Conservation (phyloP, 2,888 invertebrate genomes). For the Heliconius cydno region DNA sequence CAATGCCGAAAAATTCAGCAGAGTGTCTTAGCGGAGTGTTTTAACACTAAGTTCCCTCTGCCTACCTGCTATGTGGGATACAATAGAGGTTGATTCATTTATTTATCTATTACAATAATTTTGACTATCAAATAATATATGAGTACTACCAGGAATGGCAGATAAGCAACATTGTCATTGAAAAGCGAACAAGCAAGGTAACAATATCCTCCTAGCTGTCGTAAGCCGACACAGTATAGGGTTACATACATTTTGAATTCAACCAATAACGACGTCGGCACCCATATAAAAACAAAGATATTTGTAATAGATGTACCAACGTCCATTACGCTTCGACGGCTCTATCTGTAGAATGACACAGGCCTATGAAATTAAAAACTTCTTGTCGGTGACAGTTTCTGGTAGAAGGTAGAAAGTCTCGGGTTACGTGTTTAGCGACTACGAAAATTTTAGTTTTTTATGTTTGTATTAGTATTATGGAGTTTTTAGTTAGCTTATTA, state of each 20-base stretch:
- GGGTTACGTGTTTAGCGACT: slow-evolving; percentile 44
- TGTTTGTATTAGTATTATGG: background rate
- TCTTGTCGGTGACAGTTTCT: slow-evolving; percentile 69
- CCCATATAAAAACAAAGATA: slow-evolving; percentile 73
- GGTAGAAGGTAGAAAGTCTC: slow-evolving; percentile 50
- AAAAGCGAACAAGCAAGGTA: slow-evolving; percentile 50
- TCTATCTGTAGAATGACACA: slow-evolving; percentile 66
- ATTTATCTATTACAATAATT: no score
- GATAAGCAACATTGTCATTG: slow-evolving; percentile 39
- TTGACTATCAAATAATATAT: background rate
- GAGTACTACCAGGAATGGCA: background rate
- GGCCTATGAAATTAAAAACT: slow-evolving; percentile 69
- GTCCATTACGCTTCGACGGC: slow-evolving; percentile 66
- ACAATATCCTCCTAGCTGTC: slow-evolving; percentile 54
- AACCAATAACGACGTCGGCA: slow-evolving; percentile 74
- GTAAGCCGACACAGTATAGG: slow-evolving; percentile 65
- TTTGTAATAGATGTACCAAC: slow-evolving; percentile 74
- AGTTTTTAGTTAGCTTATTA: background rate
- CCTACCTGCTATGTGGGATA: no score
- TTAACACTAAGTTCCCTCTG: no score
- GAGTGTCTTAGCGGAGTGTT: no score
- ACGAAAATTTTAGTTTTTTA: background rate
- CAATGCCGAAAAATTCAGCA: no score
- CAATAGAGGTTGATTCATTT: no score
- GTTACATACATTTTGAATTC: slow-evolving; percentile 70